Conservation (phyloP, 2,113 vertebrate species). For the Sterna hirundo region DNA sequence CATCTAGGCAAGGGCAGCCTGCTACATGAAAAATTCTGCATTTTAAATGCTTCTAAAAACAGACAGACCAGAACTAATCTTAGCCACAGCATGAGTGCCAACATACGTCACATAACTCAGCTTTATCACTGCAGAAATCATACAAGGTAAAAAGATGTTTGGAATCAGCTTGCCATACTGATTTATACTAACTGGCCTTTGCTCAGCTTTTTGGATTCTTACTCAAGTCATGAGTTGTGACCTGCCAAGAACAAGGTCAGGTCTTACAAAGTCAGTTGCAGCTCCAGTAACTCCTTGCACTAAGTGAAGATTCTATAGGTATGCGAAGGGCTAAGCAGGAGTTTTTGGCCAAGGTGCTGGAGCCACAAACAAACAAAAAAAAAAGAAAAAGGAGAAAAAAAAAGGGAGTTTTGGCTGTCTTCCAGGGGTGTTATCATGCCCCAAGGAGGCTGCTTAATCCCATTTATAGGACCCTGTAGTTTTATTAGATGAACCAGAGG, state of each 20-base stretch:
- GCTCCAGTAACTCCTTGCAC: background rate
- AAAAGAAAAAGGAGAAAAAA: background rate
- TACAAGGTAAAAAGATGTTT: background rate
- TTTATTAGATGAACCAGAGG: conserved; percentile 1
- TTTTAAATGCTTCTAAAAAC: conserved; percentile 46
- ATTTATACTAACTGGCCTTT: conserved; percentile 34
- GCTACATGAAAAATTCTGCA: background rate
- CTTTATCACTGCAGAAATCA: conserved; percentile 38
- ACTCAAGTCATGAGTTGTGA: background rate
- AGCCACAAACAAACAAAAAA: background rate
- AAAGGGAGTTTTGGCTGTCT: background rate
- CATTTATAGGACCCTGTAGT: background rate
- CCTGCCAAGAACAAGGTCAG: conserved; percentile 11
- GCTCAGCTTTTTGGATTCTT: background rate
- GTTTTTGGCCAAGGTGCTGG: background rate
- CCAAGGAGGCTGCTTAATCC: background rate
- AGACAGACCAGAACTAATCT: conserved; percentile 41
- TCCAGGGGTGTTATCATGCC: background rate
- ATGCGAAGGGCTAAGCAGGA: background rate
- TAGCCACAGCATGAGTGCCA: background rate
- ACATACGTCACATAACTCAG: conserved; percentile 1
- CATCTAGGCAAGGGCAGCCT: background rate
- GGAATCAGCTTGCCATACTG: conserved; percentile 44
- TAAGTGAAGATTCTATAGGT: background rate
- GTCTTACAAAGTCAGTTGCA: background rate